Evolutionary conservation across 2,797 vertebrate species (phyloP).

Genomic region (Lates japonicus): DNA sequence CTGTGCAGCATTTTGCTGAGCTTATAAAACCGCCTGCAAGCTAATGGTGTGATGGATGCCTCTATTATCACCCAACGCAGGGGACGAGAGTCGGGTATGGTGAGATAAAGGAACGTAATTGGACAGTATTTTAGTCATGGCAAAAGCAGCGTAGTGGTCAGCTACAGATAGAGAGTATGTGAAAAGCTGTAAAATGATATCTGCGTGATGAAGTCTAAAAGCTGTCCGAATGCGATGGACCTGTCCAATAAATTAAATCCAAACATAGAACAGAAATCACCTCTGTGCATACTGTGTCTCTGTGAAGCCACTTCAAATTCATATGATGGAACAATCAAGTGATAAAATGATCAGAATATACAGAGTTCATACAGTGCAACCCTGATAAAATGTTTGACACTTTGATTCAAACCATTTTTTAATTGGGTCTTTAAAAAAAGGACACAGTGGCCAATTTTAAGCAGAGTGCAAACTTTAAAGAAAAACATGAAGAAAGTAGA

Average conservation of each 20-base stretch:
- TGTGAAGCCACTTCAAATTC: conserved; percentile 16
- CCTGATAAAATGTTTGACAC: background rate
- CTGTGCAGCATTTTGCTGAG: conserved; percentile 81
- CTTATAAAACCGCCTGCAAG: conserved; percentile 81
- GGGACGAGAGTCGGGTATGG: conserved; percentile 69
- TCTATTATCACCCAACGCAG: conserved; percentile 81
- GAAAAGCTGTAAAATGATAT: conserved; percentile 55
- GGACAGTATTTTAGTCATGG: conserved; percentile 79
- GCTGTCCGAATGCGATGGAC: conserved; percentile 35
- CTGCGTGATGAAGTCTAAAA: conserved; percentile 52
- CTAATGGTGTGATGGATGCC: conserved; percentile 86
- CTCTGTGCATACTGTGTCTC: background rate
- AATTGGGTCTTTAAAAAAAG: background rate
- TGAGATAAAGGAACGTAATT: conserved; percentile 82
- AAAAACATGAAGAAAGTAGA: background rate
- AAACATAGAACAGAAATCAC: conserved; percentile 20
- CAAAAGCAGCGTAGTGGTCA: conserved; percentile 68
- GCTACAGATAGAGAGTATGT: conserved; percentile 39
- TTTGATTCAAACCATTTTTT: background rate
- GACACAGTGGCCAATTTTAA: background rate
- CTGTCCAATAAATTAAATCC: conserved; percentile 40
- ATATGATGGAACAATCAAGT: conserved; percentile 19
- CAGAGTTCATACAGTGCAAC: background rate
- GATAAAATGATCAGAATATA: background rate
- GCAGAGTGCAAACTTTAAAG: background rate